Evolutionary conservation across 2,113 vertebrate genomes (phyloP).

Genomic region (Chrysochloris asiatica): DNA sequence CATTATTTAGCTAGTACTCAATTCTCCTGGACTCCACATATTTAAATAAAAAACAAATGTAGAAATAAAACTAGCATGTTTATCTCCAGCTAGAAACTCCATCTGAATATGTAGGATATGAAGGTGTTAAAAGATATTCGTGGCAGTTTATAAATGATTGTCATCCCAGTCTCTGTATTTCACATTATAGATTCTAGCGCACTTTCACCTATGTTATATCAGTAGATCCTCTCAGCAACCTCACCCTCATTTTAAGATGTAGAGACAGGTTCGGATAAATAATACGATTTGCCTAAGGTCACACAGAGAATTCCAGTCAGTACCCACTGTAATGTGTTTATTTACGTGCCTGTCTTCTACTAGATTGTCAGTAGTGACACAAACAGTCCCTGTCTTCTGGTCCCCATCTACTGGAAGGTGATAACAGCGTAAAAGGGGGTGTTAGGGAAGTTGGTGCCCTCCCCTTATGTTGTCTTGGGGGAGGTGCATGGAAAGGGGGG

Average conservation of each 20-base stretch:
- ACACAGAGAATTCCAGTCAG: no score
- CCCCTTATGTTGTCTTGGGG: neutral
- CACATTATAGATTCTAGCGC: no score
- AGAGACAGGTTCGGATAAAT: neutral
- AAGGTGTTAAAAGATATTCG: neutral
- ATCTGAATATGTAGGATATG: neutral
- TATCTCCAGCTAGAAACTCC: neutral
- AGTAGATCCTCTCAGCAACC: neutral
- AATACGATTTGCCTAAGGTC: neutral
- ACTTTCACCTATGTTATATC: accelerated
- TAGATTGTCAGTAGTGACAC: neutral
- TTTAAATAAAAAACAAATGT: neutral
- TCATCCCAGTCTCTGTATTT: neutral
- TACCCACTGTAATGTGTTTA: accelerated
- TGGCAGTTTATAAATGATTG: neutral
- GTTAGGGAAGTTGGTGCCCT: no score
- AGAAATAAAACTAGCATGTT: neutral
- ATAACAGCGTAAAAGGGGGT: neutral
- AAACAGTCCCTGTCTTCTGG: neutral
- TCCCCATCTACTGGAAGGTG: neutral
- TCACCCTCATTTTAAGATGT: neutral
- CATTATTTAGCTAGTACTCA: neutral
- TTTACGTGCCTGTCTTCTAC: neutral
- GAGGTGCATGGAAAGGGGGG: neutral
- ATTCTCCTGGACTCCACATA: neutral